Base-by-base conservation (phyloP, 1,140 invertebrate genomes). In the Drosophila parvula region DNA sequence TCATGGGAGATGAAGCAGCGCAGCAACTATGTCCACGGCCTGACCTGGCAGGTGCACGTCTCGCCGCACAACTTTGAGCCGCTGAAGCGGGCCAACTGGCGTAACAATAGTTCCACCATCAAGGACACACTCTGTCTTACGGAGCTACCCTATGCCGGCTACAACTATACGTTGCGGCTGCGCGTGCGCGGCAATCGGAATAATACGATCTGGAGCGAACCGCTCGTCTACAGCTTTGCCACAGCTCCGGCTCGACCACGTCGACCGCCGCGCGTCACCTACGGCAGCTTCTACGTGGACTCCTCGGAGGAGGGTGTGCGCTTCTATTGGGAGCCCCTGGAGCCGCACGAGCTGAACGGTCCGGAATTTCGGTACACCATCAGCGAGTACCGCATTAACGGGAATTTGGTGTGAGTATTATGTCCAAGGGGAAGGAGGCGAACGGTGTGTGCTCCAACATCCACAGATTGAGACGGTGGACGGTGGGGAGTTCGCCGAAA, bases 281-380 rank as follows among this genome's bases (percentile, higher is more conserved):
- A 82, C 4, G 86, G 86, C 48, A 86, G 86, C 57, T 90, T 86
- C 48, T 90, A 90, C 28, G 70, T 90, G 2, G 74, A 86, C 44
- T 85, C 86, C 7, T 77, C 86, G 32, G 74, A 79, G 28, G 28
- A 53, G 27, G 50, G 70, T 18, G 30, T 90, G 5, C 71, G 76
- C 50, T 57, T 90, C 62, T 90, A 85, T 44, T 90, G 86, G 86
- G 86, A 90, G 57, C 76, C 83, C 3, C 58, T 90, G 53, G 51
- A 71, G 18, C 61, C 51, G 12, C 79, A 90, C 5, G 86, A 90
- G 41, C 43, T 55, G 18, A 90, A 90, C 44, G 86, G 86, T 2
- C 63, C 75, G 10, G 61, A 80, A 36, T 86, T 85, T 41, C 28
- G 48, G 8, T 90, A 90, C 36, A 50, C 73, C 11, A 82, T 90